Evolutionary conservation across 2,797 vertebrate genomes (phyloP).

Genomic region (Okamejei kenojei): DNA sequence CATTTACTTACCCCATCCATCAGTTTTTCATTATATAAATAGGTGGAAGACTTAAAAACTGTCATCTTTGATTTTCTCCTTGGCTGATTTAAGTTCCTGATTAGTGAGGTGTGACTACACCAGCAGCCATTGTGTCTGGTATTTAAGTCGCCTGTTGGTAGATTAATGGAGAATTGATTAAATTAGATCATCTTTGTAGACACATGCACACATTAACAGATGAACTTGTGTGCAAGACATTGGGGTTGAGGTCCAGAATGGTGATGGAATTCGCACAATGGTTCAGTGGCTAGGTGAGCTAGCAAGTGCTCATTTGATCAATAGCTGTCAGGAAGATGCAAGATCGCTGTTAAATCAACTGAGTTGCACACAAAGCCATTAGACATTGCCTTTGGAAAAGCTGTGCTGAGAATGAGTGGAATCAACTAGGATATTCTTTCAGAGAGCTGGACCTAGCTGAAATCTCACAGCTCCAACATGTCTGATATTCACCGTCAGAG

Average conservation of each 20-base stretch:
- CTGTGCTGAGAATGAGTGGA: background rate
- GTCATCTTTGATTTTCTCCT: background rate
- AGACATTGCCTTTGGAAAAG: background rate
- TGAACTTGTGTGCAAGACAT: background rate
- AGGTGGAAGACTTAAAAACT: background rate
- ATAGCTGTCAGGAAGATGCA: background rate
- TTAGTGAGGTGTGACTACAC: background rate
- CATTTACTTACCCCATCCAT: background rate
- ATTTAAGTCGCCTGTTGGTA: background rate
- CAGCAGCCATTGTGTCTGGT: background rate
- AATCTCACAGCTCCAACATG: background rate
- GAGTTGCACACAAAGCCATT: background rate
- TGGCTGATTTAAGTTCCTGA: background rate
- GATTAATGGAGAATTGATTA: background rate
- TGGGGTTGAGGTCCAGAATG: background rate
- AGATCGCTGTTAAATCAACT: background rate
- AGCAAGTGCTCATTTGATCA: background rate
- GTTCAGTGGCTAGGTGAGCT: too few species aligned
- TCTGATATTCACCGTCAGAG: background rate
- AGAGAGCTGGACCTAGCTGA: background rate
- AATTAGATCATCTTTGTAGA: background rate
- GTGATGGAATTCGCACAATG: too few species aligned
- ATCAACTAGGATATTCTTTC: background rate
- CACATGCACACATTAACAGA: background rate
- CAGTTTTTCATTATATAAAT: background rate